Base-by-base conservation (phyloP, 2,797 vertebrate species). In the Aldrovandia affinis region DNA sequence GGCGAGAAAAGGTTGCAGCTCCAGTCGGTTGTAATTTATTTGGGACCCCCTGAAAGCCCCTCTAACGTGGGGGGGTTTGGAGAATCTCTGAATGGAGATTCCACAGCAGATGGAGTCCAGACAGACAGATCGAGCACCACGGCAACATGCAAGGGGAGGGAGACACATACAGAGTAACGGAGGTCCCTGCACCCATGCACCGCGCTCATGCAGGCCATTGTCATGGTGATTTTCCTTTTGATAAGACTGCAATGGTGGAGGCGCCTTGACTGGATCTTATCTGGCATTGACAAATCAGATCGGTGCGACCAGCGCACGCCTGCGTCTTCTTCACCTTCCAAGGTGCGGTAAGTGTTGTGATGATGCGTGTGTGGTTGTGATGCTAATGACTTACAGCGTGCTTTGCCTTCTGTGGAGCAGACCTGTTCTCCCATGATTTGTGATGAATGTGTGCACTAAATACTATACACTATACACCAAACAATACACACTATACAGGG, bases 91-190 rank as follows among this genome's bases (percentile, higher is more conserved):
- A 52, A 86, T 75, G 83, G 82, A 84, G 83, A 88, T 65, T 12
- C 9, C 80, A 54, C 47, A 88, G 80, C 89, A 90, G 90, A 92
- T 90, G 91, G 89, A 82, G 89, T 57, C 86, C 90, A 89, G 88
- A 87, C 78, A 85, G 73, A 0, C 15, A 33, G 18, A 68, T n/a
- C 54, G 7, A 9, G 25, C n/a, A 14, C 59, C 30, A 80, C 61
- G 82, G 88, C 86, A 87, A 87, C 77, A 82, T 79, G 54, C 83
- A 52, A 82, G 61, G 47, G 83, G 83, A 36, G 73, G 70, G 81
- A 70, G 83, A 78, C 78, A 80, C 84, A 73, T 10, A 28, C 36
- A 65, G 80, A 61, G 84, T 92, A 90, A 92, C 91, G 93, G 91
- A 85, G 50, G 65, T 78, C 2, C 68, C 39, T 55, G 78, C 75